These are phyloP conservation scores for Armadillidium nasatum DNA, from an alignment of 1,140 invertebrate species.

Conservation along the genomic window DNA sequence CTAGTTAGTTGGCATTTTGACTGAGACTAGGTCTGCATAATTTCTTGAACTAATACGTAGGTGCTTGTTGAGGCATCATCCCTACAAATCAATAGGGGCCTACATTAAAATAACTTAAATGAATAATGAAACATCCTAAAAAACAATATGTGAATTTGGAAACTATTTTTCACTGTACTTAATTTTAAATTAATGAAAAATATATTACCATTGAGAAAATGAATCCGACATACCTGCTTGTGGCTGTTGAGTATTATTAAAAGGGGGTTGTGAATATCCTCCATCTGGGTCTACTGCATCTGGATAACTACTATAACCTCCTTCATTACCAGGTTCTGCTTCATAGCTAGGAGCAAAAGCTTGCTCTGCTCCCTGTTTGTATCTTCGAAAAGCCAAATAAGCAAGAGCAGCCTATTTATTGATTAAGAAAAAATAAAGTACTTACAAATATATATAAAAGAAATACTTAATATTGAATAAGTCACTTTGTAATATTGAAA, in stretches of 20 bases:
- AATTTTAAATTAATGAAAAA: not conserved
- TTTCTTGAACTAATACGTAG: not conserved
- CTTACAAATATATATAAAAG: not conserved
- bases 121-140: not conserved
- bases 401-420: conserved; percentile 71
- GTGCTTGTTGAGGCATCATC: conserved; percentile 3
- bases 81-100: not conserved
- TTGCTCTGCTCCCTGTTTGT: conserved; percentile 82
- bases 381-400: conserved; percentile 87
- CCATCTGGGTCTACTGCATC: conserved; percentile 53
- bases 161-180: not conserved
- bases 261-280: conserved; percentile 42
- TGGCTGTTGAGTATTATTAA: conserved; percentile 33
- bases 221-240: not conserved
- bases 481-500: too few species aligned
- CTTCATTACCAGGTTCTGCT: conserved; percentile 56
- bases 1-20: too few species aligned
- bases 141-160: not conserved
- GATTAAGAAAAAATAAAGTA: not conserved
- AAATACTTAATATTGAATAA: too few species aligned
- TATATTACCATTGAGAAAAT: not conserved
- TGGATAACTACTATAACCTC: conserved; percentile 71
- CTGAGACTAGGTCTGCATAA: not conserved
- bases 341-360: conserved; percentile 85
- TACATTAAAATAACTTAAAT: conserved; percentile 17